Evolutionary conservation across 1,140 invertebrate species (phyloP).

Genomic region (Zaprionus ornatus): DNA sequence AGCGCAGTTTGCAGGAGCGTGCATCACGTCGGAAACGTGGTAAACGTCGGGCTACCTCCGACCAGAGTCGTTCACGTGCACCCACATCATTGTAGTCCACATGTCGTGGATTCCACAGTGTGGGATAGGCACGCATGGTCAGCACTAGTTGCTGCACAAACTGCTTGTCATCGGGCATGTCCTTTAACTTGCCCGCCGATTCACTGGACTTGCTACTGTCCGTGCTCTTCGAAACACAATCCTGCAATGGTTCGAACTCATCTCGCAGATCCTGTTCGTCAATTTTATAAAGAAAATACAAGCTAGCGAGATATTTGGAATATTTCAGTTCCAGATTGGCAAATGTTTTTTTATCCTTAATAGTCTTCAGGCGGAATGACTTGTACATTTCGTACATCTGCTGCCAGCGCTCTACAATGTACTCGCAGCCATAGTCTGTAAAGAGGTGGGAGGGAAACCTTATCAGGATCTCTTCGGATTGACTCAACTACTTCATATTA

Average conservation of each 20-base stretch:
- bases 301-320: slow-evolving; percentile 75
- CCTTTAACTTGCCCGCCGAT: slow-evolving; percentile 54
- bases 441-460: slow-evolving; percentile 1
- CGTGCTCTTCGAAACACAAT: slow-evolving; percentile 36
- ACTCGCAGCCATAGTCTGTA: slow-evolving; percentile 65
- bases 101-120: slow-evolving; percentile 69
- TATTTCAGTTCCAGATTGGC: slow-evolving; percentile 76
- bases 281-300: slow-evolving; percentile 79
- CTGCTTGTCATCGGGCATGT: slow-evolving; percentile 77
- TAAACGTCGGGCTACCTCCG: slow-evolving; percentile 61
- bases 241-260: slow-evolving; percentile 71
- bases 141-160: slow-evolving; percentile 66
- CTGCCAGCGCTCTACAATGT: slow-evolving; percentile 76
- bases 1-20: slow-evolving; percentile 64
- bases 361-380: slow-evolving; percentile 74
- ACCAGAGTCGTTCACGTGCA: slow-evolving; percentile 66
- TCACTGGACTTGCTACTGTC: background rate
- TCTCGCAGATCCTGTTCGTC: slow-evolving; percentile 75
- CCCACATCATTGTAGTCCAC: slow-evolving; percentile 67
- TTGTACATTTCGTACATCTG: slow-evolving; percentile 83
- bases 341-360: slow-evolving; percentile 64
- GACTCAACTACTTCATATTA: background rate
- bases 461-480: background rate
- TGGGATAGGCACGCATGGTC: slow-evolving; percentile 63
- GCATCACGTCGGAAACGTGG: slow-evolving; percentile 70